A percentile compares a stretch with the other conserved stretches of the same genome.
phyloP scores from a whole-genome alignment of 2,797 vertebrate species.

The Gambusia yucatana region DNA sequence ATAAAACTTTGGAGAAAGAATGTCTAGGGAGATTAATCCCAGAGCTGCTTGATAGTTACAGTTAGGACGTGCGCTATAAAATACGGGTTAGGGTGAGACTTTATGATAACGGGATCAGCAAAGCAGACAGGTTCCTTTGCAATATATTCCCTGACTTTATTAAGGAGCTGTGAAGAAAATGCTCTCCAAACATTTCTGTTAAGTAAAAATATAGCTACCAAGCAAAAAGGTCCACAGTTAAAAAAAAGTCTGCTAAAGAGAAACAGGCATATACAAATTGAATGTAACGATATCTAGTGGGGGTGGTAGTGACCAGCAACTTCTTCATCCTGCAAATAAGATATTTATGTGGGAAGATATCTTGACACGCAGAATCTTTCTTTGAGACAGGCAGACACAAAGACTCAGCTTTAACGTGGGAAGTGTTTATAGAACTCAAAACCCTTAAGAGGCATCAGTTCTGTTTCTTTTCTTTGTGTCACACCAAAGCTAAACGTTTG shows the following conservation, averaged over 20 bases:
- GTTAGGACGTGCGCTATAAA: background rate
- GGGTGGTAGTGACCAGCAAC: conserved; percentile 31
- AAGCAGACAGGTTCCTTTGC: background rate
- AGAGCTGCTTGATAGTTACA: background rate
- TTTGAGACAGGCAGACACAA: conserved; percentile 33
- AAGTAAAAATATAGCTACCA: background rate
- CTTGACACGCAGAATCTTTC: conserved; percentile 39
- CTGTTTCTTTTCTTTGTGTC: conserved; percentile 35
- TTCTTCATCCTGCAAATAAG: conserved; percentile 45
- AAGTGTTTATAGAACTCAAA: conserved; percentile 45
- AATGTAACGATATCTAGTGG: conserved; percentile 39
- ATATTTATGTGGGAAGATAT: conserved; percentile 49
- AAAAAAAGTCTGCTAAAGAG: conserved; percentile 37
- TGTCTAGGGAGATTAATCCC: background rate
- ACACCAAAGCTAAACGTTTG: conserved; percentile 12
- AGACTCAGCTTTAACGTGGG: conserved; percentile 35
- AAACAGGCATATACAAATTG: conserved; percentile 42
- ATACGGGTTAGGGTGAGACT: background rate
- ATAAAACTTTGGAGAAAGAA: background rate
- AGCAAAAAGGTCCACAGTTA: background rate
- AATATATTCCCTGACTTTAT: background rate
- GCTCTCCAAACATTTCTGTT: background rate
- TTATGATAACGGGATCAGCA: background rate
- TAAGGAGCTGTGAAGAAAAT: background rate
- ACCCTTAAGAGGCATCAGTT: conserved; percentile 44